phyloP scores from a whole-genome alignment of 2,888 invertebrate species.

The Ligdia adustata region DNA sequence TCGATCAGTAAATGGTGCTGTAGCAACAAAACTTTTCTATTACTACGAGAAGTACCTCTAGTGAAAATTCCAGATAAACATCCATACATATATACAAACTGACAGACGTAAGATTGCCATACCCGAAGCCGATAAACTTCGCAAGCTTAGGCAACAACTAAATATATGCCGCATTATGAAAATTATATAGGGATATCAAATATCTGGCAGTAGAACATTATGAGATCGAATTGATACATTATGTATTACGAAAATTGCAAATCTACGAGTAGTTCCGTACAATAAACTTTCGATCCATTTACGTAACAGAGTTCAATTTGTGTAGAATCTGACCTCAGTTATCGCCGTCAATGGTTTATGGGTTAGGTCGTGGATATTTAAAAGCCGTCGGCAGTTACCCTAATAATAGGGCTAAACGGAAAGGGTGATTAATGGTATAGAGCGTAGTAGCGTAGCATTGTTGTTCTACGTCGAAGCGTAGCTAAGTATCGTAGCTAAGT shows the following conservation, averaged over 20 bases:
- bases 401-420: conserved; percentile 59
- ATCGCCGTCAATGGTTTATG: conserved; percentile 49
- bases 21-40: no score
- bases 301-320: conserved; percentile 35
- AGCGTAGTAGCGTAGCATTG: conserved; percentile 30
- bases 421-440: conserved; percentile 54
- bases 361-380: conserved; percentile 53
- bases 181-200: no score
- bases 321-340: conserved; percentile 48
- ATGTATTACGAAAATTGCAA: conserved; percentile 2
- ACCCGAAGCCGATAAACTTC: no score
- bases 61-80: no score
- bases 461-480: background rate
- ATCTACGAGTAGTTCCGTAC: conserved; percentile 14
- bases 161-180: background rate
- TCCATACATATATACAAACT: no score
- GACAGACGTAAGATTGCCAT: no score
- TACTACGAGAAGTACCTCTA: no score
- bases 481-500: no score
- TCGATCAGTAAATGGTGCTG: no score
- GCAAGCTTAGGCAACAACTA: no score
- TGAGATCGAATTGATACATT: no score
- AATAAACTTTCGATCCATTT: conserved; percentile 30
- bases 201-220: no score
- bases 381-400: conserved; percentile 59